These are phyloP conservation scores for Matsumyia berberina DNA, from an alignment of 2,888 invertebrate species.

Conservation along the genomic window DNA sequence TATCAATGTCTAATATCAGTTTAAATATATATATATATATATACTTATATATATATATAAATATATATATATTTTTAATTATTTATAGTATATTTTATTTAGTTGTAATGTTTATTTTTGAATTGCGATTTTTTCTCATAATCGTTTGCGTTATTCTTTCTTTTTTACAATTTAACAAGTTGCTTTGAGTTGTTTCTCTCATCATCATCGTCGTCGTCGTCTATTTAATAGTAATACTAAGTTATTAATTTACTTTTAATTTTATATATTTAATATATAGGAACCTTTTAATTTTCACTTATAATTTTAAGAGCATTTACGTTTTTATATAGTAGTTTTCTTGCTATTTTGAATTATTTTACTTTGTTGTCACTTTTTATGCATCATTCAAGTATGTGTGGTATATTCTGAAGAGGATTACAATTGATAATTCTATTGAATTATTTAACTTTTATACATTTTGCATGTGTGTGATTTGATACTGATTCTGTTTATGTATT, in stretches of 20 bases:
- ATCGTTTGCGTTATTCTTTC: conserved; percentile 16
- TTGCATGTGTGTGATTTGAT: conserved; percentile 5
- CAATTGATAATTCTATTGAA: conserved; percentile 18
- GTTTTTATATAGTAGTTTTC: conserved; percentile 22
- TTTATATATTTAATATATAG: conserved; percentile 79
- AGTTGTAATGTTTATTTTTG: conserved; percentile 30
- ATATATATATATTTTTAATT: conserved; percentile 46
- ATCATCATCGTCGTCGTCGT: conserved; percentile 28
- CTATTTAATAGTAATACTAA: conserved; percentile 74
- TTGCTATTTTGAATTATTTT: too few species aligned
- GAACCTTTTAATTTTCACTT: conserved; percentile 78
- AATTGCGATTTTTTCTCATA: conserved; percentile 17
- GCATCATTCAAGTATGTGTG: neutral
- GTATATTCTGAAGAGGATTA: conserved; percentile 3
- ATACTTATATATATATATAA: conserved; percentile 30
- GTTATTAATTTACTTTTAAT: conserved; percentile 59
- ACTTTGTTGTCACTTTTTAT: too few species aligned
- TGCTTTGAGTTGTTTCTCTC: conserved; percentile 31
- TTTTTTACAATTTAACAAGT: conserved; percentile 32
- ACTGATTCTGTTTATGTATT: neutral
- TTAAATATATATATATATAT: conserved; percentile 4
- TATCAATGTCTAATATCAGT: conserved; percentile 15
- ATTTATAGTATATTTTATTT: conserved; percentile 62
- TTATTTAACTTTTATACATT: conserved; percentile 12
- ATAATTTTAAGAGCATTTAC: conserved; percentile 67